Percentiles rank a stretch among this genome's conserved stretches.
phyloP scores from a whole-genome alignment of 1,140 invertebrate genomes.

The Stenopsyche tienmushanensis region DNA sequence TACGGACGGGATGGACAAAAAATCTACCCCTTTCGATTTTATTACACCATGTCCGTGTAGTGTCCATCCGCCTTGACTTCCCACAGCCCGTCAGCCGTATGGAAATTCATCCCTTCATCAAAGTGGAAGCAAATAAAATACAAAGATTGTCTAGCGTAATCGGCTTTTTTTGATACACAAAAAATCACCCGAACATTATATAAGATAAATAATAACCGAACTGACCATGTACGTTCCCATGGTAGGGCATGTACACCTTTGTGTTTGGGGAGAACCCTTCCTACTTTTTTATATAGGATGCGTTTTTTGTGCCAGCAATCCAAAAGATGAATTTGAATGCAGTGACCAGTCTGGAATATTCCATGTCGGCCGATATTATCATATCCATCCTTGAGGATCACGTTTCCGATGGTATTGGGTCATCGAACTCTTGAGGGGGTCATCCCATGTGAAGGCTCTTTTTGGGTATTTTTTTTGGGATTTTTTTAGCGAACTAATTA shows the following conservation, averaged over 20 bases:
- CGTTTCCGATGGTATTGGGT: not conserved
- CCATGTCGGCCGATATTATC: not conserved
- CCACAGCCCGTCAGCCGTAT: constrained; percentile 27
- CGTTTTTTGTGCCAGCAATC: constrained; percentile 24
- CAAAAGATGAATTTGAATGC: not conserved
- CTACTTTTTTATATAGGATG: constrained; percentile 9
- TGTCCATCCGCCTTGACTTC: constrained; percentile 12
- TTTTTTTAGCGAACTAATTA: not conserved
- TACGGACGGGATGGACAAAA: no score
- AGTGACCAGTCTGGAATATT: constrained; percentile 7
- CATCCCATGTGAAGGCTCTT: no score
- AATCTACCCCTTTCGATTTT: not conserved
- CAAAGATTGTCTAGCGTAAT: constrained; percentile 28
- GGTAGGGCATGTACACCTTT: constrained; percentile 23
- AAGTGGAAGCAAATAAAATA: constrained; percentile 20
- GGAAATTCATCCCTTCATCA: constrained; percentile 32
- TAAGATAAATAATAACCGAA: constrained; percentile 22
- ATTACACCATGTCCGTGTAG: not conserved
- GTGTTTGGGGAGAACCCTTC: constrained; percentile 19
- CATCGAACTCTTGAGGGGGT: no score
- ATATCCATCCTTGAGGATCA: not conserved
- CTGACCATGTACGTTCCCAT: constrained; percentile 35
- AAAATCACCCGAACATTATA: constrained; percentile 29
- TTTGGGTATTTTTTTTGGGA: not conserved
- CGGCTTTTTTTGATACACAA: constrained; percentile 32